Percentiles rank a stretch among this genome's conserved stretches.
These are phyloP conservation scores for Drosophila navojoa DNA, from an alignment of 1,140 invertebrate species.

Conservation along the genomic window DNA sequence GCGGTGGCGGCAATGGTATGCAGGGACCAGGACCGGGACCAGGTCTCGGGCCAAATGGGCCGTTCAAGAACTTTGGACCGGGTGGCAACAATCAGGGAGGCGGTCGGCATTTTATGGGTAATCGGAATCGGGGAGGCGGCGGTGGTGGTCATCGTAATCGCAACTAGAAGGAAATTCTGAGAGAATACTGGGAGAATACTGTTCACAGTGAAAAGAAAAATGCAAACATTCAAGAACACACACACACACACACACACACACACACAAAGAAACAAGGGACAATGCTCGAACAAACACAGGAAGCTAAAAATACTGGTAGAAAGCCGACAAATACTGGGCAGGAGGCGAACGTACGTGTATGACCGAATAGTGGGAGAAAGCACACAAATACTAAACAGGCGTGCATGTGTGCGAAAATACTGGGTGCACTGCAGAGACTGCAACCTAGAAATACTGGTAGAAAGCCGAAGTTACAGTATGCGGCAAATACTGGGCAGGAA, in stretches of 20 bases:
- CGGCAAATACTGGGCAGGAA: neutral
- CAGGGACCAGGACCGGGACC: conserved; percentile 2
- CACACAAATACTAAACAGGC: too few species aligned
- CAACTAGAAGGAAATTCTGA: conserved; percentile 12
- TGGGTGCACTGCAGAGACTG: neutral
- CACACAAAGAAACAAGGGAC: too few species aligned
- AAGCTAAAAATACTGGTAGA: neutral
- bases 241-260: too few species aligned
- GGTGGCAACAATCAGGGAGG: conserved; percentile 41
- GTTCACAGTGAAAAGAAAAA: neutral
- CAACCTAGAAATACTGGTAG: neutral
- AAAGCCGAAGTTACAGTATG: neutral
- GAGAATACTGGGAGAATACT: neutral
- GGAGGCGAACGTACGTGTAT: too few species aligned
- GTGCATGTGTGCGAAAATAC: neutral
- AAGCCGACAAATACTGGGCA: neutral
- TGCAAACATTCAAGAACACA: neutral
- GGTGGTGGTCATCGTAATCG: conserved; percentile 44
- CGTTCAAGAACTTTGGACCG: neutral
- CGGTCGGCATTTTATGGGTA: conserved; percentile 40
- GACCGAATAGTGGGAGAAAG: neutral
- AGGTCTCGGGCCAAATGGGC: neutral
- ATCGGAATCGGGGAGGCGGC: conserved; percentile 40
- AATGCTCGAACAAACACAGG: neutral
- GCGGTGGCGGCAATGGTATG: neutral